Evolutionary conservation across 2,888 invertebrate genomes (phyloP).

Genomic region (Petrolisthes cinctipes): DNA sequence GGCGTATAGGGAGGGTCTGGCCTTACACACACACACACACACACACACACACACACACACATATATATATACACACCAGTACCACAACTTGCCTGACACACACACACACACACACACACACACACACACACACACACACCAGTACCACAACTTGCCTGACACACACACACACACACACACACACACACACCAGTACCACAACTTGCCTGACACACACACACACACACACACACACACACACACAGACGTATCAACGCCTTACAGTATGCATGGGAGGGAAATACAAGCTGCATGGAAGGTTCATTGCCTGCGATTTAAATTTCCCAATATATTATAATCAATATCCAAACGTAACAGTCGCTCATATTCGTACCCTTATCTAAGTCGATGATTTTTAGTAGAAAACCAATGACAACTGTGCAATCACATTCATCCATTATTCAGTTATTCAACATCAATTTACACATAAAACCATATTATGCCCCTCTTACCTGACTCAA

Average conservation of each 20-base stretch:
- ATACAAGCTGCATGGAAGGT: too few relatives aligned
- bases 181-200: neutral
- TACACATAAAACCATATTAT: too few relatives aligned
- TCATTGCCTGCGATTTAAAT: too few relatives aligned
- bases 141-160: neutral
- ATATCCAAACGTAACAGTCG: too few relatives aligned
- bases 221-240: conserved; percentile 6
- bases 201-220: neutral
- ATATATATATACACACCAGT: neutral
- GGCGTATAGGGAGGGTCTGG: too few relatives aligned
- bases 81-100: neutral
- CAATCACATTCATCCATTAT: too few relatives aligned
- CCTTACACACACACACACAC: conserved; percentile 7
- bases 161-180: neutral
- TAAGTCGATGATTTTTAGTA: too few relatives aligned
- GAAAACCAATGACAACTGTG: too few relatives aligned
- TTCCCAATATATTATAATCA: too few relatives aligned
- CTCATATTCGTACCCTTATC: too few relatives aligned
- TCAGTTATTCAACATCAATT: too few relatives aligned
- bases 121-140: neutral
- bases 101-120: conserved; percentile 28
- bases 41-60: conserved; percentile 21
- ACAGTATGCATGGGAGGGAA: neutral
- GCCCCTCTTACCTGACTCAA: too few relatives aligned
- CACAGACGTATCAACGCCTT: neutral